These are phyloP conservation scores for Drosophila tsacasi DNA, from an alignment of 1,140 invertebrate genomes.

Conservation along the genomic window DNA sequence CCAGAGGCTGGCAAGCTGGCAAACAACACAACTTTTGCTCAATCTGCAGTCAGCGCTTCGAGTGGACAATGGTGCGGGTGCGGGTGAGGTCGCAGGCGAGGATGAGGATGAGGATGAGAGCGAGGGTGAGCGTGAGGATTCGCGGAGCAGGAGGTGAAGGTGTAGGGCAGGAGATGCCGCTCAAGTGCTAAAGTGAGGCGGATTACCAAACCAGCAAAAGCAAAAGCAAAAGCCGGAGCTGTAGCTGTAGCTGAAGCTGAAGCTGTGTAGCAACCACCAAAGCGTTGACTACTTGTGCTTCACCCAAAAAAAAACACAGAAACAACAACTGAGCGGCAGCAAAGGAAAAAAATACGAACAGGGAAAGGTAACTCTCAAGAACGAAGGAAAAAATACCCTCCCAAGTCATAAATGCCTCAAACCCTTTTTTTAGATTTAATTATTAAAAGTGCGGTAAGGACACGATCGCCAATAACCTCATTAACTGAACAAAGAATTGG, in stretches of 20 bases:
- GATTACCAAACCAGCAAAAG: slow-evolving; percentile 74
- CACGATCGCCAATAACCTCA: neutral
- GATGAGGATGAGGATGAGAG: no score
- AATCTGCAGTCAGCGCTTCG: slow-evolving; percentile 76
- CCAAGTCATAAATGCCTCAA: neutral
- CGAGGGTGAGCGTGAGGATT: slow-evolving; percentile 13
- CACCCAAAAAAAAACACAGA: slow-evolving; percentile 38
- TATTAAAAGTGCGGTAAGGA: slow-evolving; percentile 1
- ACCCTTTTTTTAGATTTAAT: slow-evolving; percentile 7
- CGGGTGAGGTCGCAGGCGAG: neutral
- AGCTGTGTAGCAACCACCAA: slow-evolving; percentile 65
- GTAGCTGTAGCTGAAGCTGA: slow-evolving; percentile 29
- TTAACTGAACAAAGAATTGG: neutral
- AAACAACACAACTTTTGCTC: slow-evolving; percentile 77
- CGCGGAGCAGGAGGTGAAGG: slow-evolving; percentile 7
- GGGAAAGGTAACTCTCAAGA: slow-evolving; percentile 10
- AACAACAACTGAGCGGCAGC: slow-evolving; percentile 25
- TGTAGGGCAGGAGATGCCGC: slow-evolving; percentile 64
- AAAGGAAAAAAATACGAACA: slow-evolving; percentile 9
- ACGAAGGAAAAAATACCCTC: slow-evolving; percentile 31
- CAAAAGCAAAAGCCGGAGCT: slow-evolving; percentile 37
- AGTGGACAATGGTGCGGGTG: slow-evolving; percentile 65
- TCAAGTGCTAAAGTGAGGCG: slow-evolving; percentile 83
- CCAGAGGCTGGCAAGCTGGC: slow-evolving; percentile 60
- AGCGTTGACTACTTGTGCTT: slow-evolving; percentile 46